These are phyloP conservation scores for Baccha elongata DNA, from an alignment of 2,888 invertebrate species.

Conservation along the genomic window DNA sequence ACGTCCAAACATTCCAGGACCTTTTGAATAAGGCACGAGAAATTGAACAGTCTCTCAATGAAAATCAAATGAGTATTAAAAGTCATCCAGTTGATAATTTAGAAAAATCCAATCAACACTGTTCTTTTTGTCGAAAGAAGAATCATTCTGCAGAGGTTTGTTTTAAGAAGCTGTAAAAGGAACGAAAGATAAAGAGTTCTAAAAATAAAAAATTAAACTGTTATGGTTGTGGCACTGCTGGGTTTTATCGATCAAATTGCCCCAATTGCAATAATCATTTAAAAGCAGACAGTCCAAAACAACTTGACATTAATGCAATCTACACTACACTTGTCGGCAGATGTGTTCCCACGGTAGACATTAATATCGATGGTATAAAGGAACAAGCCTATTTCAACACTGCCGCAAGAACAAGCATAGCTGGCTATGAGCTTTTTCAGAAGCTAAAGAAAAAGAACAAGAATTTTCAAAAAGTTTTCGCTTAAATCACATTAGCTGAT, in stretches of 20 bases:
- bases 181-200: neutral
- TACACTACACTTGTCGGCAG: neutral
- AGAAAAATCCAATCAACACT: neutral
- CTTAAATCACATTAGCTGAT: constrained; percentile 1
- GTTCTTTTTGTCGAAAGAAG: constrained; percentile 9
- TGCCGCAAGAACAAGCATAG: constrained; percentile 40
- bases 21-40: neutral
- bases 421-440: constrained; percentile 1
- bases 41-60: constrained; percentile 3
- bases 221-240: constrained; percentile 9
- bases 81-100: neutral
- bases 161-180: neutral
- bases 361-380: neutral
- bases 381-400: constrained; percentile 28
- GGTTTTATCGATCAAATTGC: constrained; percentile 10
- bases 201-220: neutral
- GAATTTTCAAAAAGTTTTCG: constrained; percentile 7
- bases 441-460: neutral
- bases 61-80: neutral
- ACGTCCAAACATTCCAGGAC: constrained; percentile 5
- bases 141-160: neutral
- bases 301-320: neutral
- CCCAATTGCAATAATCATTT: neutral
- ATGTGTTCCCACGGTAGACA: neutral
- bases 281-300: neutral